Percentiles rank a stretch among this genome's conserved stretches.
These are phyloP conservation scores for Pollenia angustigena DNA, from an alignment of 2,888 invertebrate species.

Conservation along the genomic window DNA sequence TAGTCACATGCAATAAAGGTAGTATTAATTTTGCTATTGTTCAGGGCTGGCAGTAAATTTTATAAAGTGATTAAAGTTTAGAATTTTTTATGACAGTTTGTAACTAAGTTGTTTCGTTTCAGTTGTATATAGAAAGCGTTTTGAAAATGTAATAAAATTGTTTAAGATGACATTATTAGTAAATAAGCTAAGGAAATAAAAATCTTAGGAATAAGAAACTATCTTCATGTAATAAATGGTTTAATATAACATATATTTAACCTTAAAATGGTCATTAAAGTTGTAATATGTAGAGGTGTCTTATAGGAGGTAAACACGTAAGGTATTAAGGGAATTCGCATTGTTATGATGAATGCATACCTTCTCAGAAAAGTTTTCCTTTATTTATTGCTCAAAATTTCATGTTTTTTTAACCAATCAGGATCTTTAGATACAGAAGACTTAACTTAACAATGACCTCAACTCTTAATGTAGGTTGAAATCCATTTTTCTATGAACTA, in stretches of 20 bases:
- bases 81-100: background rate
- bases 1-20: conserved; percentile 35
- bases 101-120: no score
- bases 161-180: conserved; percentile 3
- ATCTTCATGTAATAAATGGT: conserved; percentile 1
- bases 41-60: background rate
- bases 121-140: background rate
- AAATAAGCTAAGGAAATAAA: conserved; percentile 10
- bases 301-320: background rate
- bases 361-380: no score
- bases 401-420: no score
- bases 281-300: background rate
- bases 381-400: no score
- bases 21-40: background rate
- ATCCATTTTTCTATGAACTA: no score
- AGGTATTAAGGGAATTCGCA: background rate
- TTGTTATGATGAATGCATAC: no score
- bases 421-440: no score
- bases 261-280: conserved; percentile 38
- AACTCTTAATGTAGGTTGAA: no score
- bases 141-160: background rate
- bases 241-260: conserved; percentile 24
- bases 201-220: conserved; percentile 24
- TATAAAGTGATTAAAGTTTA: conserved; percentile 18
- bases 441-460: no score